A percentile compares a stretch with the other conserved stretches of the same genome.
phyloP scores from a whole-genome alignment of 2,888 invertebrate species.

The Deilephila elpenor region DNA sequence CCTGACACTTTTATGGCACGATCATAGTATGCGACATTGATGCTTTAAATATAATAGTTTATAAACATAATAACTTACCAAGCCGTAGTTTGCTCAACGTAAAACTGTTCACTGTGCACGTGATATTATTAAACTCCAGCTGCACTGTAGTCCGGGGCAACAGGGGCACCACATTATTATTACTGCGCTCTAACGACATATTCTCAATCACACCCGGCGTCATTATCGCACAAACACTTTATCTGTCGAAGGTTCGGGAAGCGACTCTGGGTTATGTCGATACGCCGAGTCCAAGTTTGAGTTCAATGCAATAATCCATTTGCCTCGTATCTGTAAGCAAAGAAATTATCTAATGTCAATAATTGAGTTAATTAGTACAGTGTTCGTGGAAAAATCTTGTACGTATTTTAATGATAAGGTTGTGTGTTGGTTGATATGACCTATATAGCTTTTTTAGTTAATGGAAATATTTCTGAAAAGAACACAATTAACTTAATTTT shows the following conservation, averaged over 20 bases:
- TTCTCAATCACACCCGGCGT: slow-evolving; percentile 62
- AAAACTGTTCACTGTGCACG: slow-evolving; percentile 86
- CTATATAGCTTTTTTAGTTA: too few species aligned
- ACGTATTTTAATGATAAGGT: background rate
- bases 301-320: slow-evolving; percentile 49
- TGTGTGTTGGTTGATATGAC: background rate
- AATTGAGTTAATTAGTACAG: slow-evolving; percentile 23
- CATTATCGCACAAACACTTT: slow-evolving; percentile 46
- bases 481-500: too few species aligned
- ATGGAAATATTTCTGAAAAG: too few species aligned
- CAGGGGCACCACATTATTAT: slow-evolving; percentile 76
- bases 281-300: slow-evolving; percentile 36
- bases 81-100: slow-evolving; percentile 82
- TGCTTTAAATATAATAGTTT: too few species aligned
- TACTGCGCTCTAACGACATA: slow-evolving; percentile 55
- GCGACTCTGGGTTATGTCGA: slow-evolving; percentile 27
- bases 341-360: slow-evolving; percentile 32
- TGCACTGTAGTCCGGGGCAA: slow-evolving; percentile 86
- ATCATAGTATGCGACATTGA: too few species aligned
- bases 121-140: slow-evolving; percentile 88
- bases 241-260: slow-evolving; percentile 16
- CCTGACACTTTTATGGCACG: too few species aligned
- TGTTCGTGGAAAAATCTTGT: slow-evolving; percentile 12
- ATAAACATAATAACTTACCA: slow-evolving; percentile 77
- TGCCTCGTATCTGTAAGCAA: slow-evolving; percentile 48